Percentiles rank a stretch among this genome's conserved stretches.
Conservation (phyloP, 30 jellyfish, hydroid and myxozoan species). For the Sanderia malayensis region DNA sequence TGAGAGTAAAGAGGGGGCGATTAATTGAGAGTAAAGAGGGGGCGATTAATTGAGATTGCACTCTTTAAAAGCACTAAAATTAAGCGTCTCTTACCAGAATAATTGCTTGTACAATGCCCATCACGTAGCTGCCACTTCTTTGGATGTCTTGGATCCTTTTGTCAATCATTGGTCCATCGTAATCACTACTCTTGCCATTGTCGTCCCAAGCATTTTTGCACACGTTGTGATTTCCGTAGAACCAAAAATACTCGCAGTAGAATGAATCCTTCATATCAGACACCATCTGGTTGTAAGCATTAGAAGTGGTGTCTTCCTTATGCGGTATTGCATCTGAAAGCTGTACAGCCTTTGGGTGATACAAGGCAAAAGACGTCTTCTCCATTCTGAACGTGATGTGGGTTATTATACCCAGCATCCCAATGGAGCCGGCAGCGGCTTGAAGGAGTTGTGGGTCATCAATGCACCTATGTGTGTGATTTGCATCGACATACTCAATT, state of each 20-base stretch:
- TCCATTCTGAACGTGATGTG: slow-evolving; percentile 15
- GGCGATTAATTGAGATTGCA: too few species aligned
- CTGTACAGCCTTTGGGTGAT: neutral
- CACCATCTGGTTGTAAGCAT: neutral
- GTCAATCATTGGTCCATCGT: neutral
- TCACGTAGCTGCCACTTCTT: neutral
- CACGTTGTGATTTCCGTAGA: neutral
- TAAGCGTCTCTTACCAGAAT: slow-evolving; percentile 2
- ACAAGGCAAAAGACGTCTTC: neutral
- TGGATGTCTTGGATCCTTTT: neutral
- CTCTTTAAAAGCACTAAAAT: too few species aligned
- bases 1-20: too few species aligned
- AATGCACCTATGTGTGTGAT: neutral
- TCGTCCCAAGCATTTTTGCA: slow-evolving; percentile 6
- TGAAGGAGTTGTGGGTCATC: neutral
- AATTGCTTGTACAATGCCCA: slow-evolving; percentile 16
- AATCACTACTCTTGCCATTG: neutral
- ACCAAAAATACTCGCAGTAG: slow-evolving; percentile 14
- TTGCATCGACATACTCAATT: slow-evolving; percentile 17
- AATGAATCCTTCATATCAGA: neutral
- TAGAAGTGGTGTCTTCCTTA: neutral
- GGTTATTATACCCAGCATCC: slow-evolving; percentile 21
- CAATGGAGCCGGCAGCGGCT: slow-evolving; percentile 19
- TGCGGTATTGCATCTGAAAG: neutral
- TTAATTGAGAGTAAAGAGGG: too few species aligned